Percentiles rank a stretch among this genome's conserved stretches.
Evolutionary conservation across 2,888 invertebrate species (phyloP).

Genomic region (Himalopsyche tibetana): DNA sequence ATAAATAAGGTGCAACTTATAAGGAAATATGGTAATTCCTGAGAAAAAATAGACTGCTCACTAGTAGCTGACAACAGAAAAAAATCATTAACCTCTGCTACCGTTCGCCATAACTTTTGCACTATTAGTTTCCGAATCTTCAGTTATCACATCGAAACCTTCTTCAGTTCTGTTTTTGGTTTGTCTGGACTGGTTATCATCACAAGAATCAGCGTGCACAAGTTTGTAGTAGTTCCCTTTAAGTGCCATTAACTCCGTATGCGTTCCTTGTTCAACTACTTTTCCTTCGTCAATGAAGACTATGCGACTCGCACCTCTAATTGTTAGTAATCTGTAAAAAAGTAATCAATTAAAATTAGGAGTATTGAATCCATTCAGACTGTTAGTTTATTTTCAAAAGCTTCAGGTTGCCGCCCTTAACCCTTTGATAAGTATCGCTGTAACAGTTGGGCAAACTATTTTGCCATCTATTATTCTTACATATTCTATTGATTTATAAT

Average conservation of each 20-base stretch:
- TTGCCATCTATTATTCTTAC: too few relatives aligned
- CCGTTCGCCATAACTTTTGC: neutral
- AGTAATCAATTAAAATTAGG: neutral
- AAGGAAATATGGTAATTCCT: too few relatives aligned
- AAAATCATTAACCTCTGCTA: neutral
- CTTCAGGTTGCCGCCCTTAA: too few relatives aligned
- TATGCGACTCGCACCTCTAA: conserved; percentile 82
- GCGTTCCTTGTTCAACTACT: conserved; percentile 84
- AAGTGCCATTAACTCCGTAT: conserved; percentile 80
- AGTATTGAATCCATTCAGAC: too few relatives aligned
- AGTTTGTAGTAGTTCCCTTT: conserved; percentile 82
- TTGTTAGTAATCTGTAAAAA: conserved; percentile 78
- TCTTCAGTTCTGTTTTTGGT: neutral
- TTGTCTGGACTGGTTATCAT: neutral
- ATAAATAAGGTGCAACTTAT: too few relatives aligned
- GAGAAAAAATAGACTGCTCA: too few relatives aligned
- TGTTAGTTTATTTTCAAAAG: too few relatives aligned
- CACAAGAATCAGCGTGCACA: conserved; percentile 77
- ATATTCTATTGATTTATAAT: too few relatives aligned
- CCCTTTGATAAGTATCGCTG: too few relatives aligned
- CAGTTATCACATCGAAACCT: neutral
- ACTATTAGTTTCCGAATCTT: neutral
- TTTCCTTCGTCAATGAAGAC: conserved; percentile 83
- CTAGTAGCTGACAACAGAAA: too few relatives aligned
- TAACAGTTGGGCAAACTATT: too few relatives aligned